A percentile compares a stretch with the other conserved stretches of the same genome.
These are phyloP conservation scores for Matsumyia berberina DNA, from an alignment of 2,888 invertebrate genomes.

Conservation along the genomic window DNA sequence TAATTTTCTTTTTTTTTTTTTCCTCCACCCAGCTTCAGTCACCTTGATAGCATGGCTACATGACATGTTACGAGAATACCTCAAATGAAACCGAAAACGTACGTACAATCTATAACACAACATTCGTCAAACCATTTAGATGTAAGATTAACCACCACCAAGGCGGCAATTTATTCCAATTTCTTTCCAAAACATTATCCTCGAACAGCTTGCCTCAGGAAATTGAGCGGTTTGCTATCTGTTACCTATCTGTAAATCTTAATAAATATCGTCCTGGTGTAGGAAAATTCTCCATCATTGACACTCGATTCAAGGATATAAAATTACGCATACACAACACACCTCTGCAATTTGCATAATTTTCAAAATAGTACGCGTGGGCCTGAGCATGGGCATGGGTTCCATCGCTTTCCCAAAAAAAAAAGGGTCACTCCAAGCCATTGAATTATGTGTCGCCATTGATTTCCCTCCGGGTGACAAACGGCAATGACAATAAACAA, in stretches of 20 bases:
- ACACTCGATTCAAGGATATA: not conserved
- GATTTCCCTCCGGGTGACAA: constrained; percentile 47
- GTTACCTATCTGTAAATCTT: not conserved
- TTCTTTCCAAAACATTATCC: not conserved
- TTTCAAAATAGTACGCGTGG: not conserved
- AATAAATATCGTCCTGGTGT: not conserved
- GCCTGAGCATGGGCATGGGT: not conserved
- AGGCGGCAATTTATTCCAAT: not conserved
- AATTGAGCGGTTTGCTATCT: not conserved
- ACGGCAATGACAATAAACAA: constrained; percentile 31
- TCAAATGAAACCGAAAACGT: not conserved
- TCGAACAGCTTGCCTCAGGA: not conserved
- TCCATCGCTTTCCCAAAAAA: not conserved
- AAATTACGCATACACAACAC: constrained; percentile 6
- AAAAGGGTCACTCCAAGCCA: not conserved
- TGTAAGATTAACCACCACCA: not conserved
- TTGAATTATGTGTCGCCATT: constrained; percentile 20
- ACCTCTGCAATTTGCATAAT: constrained; percentile 3
- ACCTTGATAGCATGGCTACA: too few species aligned
- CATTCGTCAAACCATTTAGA: constrained; percentile 6
- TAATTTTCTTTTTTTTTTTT: too few species aligned
- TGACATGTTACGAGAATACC: too few species aligned
- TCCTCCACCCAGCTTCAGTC: too few species aligned
- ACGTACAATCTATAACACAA: not conserved
- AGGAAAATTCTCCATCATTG: not conserved